Percentiles rank a stretch among this genome's conserved stretches.
Evolutionary conservation across 2,888 invertebrate species (phyloP).

Genomic region (Oasisia sp.): DNA sequence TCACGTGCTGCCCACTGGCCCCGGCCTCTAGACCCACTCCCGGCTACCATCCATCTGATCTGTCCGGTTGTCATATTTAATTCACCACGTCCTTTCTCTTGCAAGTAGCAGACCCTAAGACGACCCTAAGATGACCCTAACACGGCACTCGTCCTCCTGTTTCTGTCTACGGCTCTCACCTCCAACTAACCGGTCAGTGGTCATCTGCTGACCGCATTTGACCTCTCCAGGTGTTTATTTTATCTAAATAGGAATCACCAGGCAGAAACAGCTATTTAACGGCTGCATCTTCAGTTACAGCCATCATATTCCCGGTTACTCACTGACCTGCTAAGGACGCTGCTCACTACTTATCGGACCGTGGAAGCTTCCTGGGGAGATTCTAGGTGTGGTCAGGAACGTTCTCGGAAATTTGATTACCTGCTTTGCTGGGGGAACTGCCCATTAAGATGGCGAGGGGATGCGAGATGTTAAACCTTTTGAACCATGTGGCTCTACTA

Average conservation of each 20-base stretch:
- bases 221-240: conserved; percentile 7
- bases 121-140: background rate
- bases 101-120: background rate
- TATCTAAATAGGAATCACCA: background rate
- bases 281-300: background rate
- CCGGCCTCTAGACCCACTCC: background rate
- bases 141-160: background rate
- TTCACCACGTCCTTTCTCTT: background rate
- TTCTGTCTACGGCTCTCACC: background rate
- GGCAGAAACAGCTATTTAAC: background rate
- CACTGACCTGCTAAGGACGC: background rate
- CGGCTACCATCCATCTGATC: background rate
- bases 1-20: background rate
- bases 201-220: background rate
- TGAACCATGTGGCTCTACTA: no score
- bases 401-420: background rate
- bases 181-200: background rate
- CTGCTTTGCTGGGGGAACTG: no score
- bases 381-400: background rate
- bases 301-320: background rate
- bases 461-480: no score
- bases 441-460: no score
- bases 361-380: background rate
- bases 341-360: background rate
- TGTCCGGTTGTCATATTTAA: background rate